Evolutionary conservation across 2,113 vertebrate genomes (phyloP).

Genomic region (Thomomys bottae): DNA sequence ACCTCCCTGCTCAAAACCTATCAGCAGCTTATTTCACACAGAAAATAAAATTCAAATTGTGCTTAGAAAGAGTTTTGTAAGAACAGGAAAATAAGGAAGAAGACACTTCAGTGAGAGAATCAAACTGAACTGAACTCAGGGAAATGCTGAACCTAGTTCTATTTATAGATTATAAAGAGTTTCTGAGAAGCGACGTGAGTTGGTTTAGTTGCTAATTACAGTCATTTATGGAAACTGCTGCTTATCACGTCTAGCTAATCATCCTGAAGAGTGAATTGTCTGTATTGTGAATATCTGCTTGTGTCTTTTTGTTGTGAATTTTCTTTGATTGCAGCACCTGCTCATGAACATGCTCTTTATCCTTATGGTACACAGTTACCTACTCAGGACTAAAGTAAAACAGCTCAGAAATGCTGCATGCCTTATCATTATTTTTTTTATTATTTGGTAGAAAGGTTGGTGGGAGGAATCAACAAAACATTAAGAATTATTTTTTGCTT

Average conservation of each 20-base stretch:
- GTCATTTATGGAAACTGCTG: constrained; percentile 44
- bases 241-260: constrained; percentile 47
- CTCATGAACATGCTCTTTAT: neutral
- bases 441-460: neutral
- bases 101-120: neutral
- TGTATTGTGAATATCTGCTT: neutral
- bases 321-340: constrained; percentile 47
- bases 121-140: neutral
- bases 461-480: neutral
- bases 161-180: constrained; percentile 43
- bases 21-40: too few relatives aligned
- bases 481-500: neutral
- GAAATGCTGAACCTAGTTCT: neutral
- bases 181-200: neutral
- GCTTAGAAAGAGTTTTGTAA: neutral
- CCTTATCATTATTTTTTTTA: neutral
- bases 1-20: neutral
- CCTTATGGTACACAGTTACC: neutral
- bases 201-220: constrained; percentile 63
- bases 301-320: constrained; percentile 41
- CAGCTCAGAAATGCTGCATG: neutral
- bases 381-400: neutral
- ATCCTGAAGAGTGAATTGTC: neutral
- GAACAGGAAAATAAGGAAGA: neutral
- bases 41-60: neutral